phyloP scores from a whole-genome alignment of 1,140 invertebrate genomes.

The Diabrotica undecimpunctata region DNA sequence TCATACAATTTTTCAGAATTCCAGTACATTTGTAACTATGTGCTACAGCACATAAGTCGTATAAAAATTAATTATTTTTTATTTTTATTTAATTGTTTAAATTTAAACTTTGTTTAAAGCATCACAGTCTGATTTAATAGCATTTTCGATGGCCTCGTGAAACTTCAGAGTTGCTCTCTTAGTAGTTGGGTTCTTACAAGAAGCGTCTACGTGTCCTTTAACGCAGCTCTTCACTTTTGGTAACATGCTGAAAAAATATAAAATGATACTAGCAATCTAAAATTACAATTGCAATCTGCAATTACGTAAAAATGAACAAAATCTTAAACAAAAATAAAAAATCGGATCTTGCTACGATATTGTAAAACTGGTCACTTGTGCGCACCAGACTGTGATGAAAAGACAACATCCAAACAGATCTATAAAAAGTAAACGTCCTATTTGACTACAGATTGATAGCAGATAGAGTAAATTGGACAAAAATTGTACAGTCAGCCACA shows the following conservation, averaged over 20 bases:
- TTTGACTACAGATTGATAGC: too few species aligned
- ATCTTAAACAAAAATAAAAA: background rate
- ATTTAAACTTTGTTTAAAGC: constrained; percentile 9
- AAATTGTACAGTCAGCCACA: too few species aligned
- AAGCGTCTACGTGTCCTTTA: constrained; percentile 3
- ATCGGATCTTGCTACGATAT: too few species aligned
- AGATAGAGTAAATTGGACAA: too few species aligned
- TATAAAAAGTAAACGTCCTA: too few species aligned
- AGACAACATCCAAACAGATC: too few species aligned
- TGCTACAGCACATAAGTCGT: too few species aligned
- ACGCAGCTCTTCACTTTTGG: constrained; percentile 10
- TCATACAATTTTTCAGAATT: background rate
- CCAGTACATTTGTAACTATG: background rate
- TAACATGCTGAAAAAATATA: background rate
- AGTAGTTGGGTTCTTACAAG: constrained; percentile 10
- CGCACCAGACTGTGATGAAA: too few species aligned
- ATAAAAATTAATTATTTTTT: background rate
- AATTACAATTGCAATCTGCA: too few species aligned
- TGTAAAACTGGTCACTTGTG: background rate
- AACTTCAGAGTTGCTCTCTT: background rate
- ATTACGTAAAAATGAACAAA: background rate
- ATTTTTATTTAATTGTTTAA: background rate
- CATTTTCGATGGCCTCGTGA: constrained; percentile 6
- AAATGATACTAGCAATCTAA: background rate
- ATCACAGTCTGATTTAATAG: constrained; percentile 8